Conservation (phyloP, 2,113 vertebrate species). For the Melanotaenia duboulayi region DNA sequence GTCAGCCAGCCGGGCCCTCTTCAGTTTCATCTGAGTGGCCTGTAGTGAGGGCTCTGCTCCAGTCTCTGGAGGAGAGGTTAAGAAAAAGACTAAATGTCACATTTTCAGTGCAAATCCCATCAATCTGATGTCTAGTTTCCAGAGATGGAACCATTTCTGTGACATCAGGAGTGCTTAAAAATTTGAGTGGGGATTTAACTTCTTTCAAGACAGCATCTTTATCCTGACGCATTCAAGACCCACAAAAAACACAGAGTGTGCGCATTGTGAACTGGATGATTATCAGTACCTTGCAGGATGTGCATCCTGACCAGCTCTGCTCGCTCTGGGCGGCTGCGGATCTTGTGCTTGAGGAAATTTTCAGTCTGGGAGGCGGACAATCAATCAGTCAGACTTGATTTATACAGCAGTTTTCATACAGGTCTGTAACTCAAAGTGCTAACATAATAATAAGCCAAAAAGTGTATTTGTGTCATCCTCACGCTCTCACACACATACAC, state of each 20-base stretch:
- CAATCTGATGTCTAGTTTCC: not conserved
- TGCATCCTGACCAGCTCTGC: slow-evolving; percentile 98
- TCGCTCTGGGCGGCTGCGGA: slow-evolving; percentile 94
- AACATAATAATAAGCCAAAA: too few species aligned
- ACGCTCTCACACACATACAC: too few species aligned
- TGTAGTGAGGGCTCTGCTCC: slow-evolving; percentile 96
- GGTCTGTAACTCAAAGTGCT: too few species aligned
- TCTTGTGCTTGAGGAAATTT: slow-evolving; percentile 99
- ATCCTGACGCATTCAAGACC: not conserved
- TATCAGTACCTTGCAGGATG: slow-evolving; percentile 92
- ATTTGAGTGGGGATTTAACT: not conserved
- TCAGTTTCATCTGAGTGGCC: slow-evolving; percentile 96
- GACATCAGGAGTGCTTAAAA: not conserved
- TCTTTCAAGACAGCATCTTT: too few species aligned
- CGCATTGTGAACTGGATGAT: not conserved
- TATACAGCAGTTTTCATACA: too few species aligned
- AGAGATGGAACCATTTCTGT: not conserved
- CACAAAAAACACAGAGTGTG: not conserved
- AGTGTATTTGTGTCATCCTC: too few species aligned
- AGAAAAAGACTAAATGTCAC: not conserved
- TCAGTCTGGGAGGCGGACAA: slow-evolving; percentile 86
- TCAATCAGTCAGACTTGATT: too few species aligned
- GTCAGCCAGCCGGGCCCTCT: slow-evolving; percentile 94
- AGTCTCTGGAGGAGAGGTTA: slow-evolving; percentile 83
- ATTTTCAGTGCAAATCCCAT: not conserved